Conservation (phyloP, 2,797 vertebrate species). For the Dicrostonyx torquatus region DNA sequence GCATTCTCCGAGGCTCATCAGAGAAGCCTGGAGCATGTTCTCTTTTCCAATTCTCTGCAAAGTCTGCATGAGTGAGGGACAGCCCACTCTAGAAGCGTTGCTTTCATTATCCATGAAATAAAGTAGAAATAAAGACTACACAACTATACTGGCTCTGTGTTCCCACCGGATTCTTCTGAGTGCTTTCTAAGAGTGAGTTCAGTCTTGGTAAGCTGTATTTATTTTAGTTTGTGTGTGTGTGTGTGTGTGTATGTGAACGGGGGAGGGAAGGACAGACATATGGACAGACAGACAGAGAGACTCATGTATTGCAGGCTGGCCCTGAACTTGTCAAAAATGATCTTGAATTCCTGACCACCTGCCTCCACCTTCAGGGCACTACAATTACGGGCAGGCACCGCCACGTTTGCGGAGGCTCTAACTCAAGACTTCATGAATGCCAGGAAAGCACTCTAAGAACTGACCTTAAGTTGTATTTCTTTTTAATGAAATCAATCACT, state of each 20-base stretch:
- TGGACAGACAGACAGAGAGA: not conserved
- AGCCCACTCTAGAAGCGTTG: not conserved
- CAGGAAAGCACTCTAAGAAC: not conserved
- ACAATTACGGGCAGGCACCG: not conserved
- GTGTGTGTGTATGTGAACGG: too few species aligned
- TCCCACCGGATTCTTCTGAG: not conserved
- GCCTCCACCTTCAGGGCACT: too few species aligned
- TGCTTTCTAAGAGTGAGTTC: not conserved
- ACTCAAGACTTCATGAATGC: not conserved
- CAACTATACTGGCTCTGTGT: not conserved
- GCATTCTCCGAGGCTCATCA: not conserved
- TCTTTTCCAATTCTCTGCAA: not conserved
- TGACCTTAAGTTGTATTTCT: not conserved
- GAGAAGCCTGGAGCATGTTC: not conserved
- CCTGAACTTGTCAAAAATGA: not conserved
- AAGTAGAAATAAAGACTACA: not conserved
- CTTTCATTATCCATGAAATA: not conserved
- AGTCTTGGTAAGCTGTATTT: not conserved
- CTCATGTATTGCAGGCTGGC: not conserved
- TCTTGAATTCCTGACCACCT: not conserved
- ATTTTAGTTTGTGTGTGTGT: not conserved
- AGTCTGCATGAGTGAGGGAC: not conserved
- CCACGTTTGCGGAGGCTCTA: not conserved
- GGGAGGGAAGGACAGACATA: rapidly evolving
- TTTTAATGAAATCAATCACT: not conserved